Evolutionary conservation across 2,888 invertebrate genomes (phyloP).

Genomic region (Brachylomia viminalis): DNA sequence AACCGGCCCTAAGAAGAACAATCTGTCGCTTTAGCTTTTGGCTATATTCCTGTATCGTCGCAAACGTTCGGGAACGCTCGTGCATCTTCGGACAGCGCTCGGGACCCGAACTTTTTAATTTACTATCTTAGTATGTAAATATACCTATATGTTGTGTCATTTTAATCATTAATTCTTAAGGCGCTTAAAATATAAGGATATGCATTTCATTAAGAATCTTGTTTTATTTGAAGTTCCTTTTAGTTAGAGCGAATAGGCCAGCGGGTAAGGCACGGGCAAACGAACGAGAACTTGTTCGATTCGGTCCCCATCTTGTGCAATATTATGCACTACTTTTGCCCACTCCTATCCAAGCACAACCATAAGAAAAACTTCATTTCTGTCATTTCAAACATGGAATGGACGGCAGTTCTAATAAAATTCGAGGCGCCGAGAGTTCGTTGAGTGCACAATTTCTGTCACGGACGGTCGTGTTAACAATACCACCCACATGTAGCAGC

Average conservation of each 20-base stretch:
- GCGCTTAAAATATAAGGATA: slow-evolving; percentile 75
- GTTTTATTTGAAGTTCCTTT: slow-evolving; percentile 67
- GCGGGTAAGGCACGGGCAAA: too few species aligned
- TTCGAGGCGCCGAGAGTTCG: too few species aligned
- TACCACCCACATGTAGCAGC: background rate
- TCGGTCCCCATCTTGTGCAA: too few species aligned
- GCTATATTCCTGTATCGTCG: slow-evolving; percentile 29
- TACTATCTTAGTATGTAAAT: slow-evolving; percentile 67
- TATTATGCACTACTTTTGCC: too few species aligned
- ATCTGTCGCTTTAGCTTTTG: slow-evolving; percentile 48
- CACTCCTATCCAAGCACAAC: too few species aligned
- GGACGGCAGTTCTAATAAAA: too few species aligned
- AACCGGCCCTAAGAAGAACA: too few species aligned
- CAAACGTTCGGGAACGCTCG: slow-evolving; percentile 31
- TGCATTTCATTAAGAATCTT: slow-evolving; percentile 71
- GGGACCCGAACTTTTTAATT: slow-evolving; percentile 49
- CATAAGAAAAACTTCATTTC: too few species aligned
- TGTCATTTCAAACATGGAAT: too few species aligned
- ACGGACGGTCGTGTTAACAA: too few species aligned
- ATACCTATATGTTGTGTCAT: slow-evolving; percentile 73
- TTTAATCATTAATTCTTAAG: slow-evolving; percentile 72
- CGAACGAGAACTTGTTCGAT: too few species aligned
- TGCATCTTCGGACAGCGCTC: slow-evolving; percentile 18
- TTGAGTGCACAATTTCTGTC: background rate
- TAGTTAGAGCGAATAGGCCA: too few species aligned